These are phyloP conservation scores for Leptobrachium leishanense DNA, from an alignment of 2,113 vertebrate species.

Conservation along the genomic window DNA sequence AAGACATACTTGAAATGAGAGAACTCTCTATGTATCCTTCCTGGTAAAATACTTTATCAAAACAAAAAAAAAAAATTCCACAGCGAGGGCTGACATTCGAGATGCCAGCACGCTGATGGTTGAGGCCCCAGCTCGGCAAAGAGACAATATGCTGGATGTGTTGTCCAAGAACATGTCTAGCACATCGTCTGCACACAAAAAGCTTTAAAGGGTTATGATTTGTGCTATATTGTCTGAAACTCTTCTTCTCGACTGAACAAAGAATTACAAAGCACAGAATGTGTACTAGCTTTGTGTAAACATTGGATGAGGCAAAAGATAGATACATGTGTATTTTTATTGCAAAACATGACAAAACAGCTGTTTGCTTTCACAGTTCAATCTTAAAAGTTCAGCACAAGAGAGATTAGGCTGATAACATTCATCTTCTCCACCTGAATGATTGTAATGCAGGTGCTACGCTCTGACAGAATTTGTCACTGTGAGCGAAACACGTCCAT, in stretches of 20 bases:
- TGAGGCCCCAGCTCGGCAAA: too few relatives aligned
- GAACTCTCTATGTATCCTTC: too few relatives aligned
- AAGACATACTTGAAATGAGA: too few relatives aligned
- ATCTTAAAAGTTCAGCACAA: neutral
- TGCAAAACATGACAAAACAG: slow-evolving; percentile 1
- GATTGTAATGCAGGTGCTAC: slow-evolving; percentile 10
- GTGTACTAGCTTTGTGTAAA: neutral
- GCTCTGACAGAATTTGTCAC: slow-evolving; percentile 23
- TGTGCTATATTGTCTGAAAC: too few relatives aligned
- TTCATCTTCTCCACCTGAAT: neutral
- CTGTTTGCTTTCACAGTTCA: slow-evolving; percentile 1
- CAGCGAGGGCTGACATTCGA: too few relatives aligned
- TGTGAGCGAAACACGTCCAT: slow-evolving; percentile 1
- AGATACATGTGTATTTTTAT: neutral
- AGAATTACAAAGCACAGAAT: neutral
- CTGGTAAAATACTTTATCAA: too few relatives aligned
- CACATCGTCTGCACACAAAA: too few relatives aligned
- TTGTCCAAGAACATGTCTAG: too few relatives aligned
- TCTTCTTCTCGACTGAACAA: neutral
- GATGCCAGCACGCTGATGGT: too few relatives aligned
- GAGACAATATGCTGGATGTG: too few relatives aligned
- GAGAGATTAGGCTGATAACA: slow-evolving; percentile 3
- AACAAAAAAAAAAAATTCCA: too few relatives aligned
- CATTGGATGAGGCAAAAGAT: neutral
- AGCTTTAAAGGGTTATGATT: too few relatives aligned